These are phyloP conservation scores for Balearica regulorum DNA, from an alignment of 2,797 vertebrate species.

Conservation along the genomic window DNA sequence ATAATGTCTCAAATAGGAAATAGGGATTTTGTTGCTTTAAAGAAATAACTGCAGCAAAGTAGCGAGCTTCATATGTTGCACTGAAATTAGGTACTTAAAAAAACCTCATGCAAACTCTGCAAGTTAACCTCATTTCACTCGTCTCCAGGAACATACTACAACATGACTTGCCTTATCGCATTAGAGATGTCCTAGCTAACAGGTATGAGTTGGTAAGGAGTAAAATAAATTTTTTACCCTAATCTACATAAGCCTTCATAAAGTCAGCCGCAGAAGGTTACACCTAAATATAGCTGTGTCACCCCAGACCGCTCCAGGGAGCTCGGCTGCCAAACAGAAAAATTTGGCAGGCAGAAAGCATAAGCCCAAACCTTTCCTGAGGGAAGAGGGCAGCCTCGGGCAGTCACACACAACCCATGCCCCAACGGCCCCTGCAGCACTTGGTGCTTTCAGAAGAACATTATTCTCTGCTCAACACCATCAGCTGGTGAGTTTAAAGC, in stretches of 20 bases:
- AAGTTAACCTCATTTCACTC: neutral
- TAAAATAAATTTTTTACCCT: neutral
- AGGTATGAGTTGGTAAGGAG: neutral
- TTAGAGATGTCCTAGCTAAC: neutral
- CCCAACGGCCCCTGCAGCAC: too few species aligned
- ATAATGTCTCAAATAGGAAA: neutral
- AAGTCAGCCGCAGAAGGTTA: neutral
- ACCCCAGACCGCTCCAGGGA: neutral
- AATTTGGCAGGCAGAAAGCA: neutral
- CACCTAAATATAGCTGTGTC: neutral
- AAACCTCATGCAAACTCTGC: neutral
- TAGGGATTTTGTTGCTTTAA: neutral
- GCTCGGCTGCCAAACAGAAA: neutral
- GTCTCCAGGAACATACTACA: neutral
- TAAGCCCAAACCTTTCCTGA: neutral
- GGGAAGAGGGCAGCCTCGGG: neutral
- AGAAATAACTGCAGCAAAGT: neutral
- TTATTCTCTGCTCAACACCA: neutral
- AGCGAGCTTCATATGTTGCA: rapidly evolving
- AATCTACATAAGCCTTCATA: neutral
- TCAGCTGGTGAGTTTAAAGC: neutral
- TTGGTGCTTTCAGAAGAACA: neutral
- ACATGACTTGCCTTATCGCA: neutral
- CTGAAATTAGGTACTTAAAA: neutral
- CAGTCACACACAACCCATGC: rapidly evolving